A percentile compares a stretch with the other conserved stretches of the same genome.
Evolutionary conservation across 2,113 vertebrate species (phyloP).

Genomic region (Bos indicus): DNA sequence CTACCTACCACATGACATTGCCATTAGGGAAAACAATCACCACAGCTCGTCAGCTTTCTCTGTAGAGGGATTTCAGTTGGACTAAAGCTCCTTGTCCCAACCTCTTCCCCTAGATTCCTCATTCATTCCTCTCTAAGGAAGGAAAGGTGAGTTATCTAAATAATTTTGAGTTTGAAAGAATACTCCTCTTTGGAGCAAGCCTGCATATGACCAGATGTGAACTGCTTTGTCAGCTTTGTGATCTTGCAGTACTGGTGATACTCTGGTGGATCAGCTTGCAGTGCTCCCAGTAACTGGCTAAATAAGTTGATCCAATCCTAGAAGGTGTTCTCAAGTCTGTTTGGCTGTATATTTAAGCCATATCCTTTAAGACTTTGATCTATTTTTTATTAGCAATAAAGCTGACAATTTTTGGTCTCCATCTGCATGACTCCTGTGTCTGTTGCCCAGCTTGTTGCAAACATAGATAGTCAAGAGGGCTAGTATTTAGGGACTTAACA

Average conservation of each 20-base stretch:
- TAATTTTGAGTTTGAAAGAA: neutral
- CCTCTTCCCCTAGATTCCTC: neutral
- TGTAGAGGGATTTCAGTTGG: neutral
- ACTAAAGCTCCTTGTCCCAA: neutral
- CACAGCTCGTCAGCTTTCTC: neutral
- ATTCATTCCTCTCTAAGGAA: neutral
- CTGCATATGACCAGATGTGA: neutral
- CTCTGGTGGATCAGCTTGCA: neutral
- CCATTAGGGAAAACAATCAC: neutral
- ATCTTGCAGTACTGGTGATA: neutral
- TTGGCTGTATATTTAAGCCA: neutral
- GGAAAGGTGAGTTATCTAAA: neutral
- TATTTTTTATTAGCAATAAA: slow-evolving; percentile 30
- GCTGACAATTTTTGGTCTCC: slow-evolving; percentile 24
- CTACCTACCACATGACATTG: accelerated
- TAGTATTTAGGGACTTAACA: neutral
- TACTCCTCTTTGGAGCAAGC: neutral
- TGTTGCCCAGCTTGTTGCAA: neutral
- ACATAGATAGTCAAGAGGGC: neutral
- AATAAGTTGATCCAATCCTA: neutral
- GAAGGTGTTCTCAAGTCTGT: neutral
- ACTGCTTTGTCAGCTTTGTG: neutral
- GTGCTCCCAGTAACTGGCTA: neutral
- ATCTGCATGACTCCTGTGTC: neutral
- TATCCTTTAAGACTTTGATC: neutral